Percentiles rank a stretch among this genome's conserved stretches.
Evolutionary conservation across 2,797 vertebrate genomes (phyloP).

Genomic region (Poeciliopsis presidionis): DNA sequence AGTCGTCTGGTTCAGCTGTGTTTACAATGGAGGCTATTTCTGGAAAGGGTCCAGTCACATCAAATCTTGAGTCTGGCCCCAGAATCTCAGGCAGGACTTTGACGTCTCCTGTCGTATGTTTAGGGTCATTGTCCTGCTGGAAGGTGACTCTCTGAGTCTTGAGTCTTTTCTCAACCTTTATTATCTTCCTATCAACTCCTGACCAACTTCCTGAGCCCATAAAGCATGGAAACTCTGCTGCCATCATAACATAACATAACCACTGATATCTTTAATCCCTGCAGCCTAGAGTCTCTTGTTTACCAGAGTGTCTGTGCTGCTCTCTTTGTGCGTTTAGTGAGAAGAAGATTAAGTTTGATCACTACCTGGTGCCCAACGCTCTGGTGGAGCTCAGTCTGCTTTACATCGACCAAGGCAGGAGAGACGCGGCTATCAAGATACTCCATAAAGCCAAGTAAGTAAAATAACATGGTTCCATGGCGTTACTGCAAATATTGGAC

Average conservation of each 20-base stretch:
- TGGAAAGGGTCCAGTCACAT: not conserved
- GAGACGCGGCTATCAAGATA: conserved; percentile 81
- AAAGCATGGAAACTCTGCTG: not conserved
- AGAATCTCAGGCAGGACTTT: not conserved
- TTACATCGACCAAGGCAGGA: conserved; percentile 77
- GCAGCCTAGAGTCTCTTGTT: no score
- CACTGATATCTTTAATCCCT: not conserved
- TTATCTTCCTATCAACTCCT: not conserved
- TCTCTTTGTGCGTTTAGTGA: conserved; percentile 71
- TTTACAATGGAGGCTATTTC: no score
- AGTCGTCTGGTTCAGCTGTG: no score
- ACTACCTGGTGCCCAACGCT: conserved; percentile 85
- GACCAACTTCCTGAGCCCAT: not conserved
- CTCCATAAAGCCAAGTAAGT: conserved; percentile 87
- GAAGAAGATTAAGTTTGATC: conserved; percentile 85
- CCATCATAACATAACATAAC: not conserved
- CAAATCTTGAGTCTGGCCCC: not conserved
- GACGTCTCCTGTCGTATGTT: not conserved
- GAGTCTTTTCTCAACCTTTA: not conserved
- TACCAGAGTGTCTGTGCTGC: not conserved
- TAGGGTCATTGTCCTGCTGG: not conserved
- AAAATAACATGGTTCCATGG: not conserved
- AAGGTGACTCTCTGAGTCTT: not conserved
- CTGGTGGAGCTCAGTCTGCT: conserved; percentile 84
- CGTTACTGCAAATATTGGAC: not conserved